These are phyloP conservation scores for Drosophila kanekoi DNA, from an alignment of 2,888 invertebrate genomes.

Conservation along the genomic window DNA sequence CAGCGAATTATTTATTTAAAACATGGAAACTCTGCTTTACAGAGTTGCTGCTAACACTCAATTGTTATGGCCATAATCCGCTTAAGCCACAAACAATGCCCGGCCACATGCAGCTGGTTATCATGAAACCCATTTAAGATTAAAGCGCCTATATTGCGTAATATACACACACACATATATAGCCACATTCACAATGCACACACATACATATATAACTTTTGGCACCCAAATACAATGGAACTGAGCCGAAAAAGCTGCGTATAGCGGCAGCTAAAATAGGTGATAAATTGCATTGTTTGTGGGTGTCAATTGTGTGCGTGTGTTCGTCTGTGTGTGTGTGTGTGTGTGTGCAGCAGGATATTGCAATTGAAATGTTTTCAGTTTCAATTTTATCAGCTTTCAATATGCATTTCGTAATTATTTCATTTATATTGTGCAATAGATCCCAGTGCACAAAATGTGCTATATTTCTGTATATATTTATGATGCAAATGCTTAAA, in stretches of 20 bases:
- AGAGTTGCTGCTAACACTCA: slow-evolving; percentile 19
- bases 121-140: slow-evolving; percentile 50
- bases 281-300: slow-evolving; percentile 51
- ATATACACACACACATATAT: slow-evolving; percentile 21
- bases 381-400: slow-evolving; percentile 27
- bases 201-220: not conserved
- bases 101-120: slow-evolving; percentile 31
- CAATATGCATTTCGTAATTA: slow-evolving; percentile 46
- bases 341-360: slow-evolving; percentile 55
- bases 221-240: slow-evolving; percentile 8
- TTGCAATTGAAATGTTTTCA: slow-evolving; percentile 50
- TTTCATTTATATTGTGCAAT: slow-evolving; percentile 26
- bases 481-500: not conserved
- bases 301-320: slow-evolving; percentile 13
- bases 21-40: not conserved
- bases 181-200: slow-evolving; percentile 10
- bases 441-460: slow-evolving; percentile 8
- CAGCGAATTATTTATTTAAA: slow-evolving; percentile 13
- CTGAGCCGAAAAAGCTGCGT: not conserved
- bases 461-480: no score
- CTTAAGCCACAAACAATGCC: slow-evolving; percentile 35
- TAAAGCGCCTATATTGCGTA: slow-evolving; percentile 38
- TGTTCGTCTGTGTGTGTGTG: not conserved
- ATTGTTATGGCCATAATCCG: slow-evolving; percentile 49
- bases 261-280: slow-evolving; percentile 22